These are phyloP conservation scores for Zhuqinia jingwanae DNA, from an alignment of 2,888 invertebrate species.

Conservation along the genomic window DNA sequence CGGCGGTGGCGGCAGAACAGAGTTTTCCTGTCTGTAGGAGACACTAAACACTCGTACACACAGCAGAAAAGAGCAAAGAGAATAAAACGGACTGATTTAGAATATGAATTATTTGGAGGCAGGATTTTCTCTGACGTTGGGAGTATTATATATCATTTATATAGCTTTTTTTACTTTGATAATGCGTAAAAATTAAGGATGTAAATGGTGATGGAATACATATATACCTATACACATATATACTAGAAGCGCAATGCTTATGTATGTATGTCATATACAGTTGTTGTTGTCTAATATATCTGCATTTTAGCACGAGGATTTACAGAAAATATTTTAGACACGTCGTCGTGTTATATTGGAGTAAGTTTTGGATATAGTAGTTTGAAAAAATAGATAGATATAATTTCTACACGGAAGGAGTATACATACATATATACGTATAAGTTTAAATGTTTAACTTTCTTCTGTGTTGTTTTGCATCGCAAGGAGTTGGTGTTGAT, in stretches of 20 bases:
- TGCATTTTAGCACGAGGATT: no score
- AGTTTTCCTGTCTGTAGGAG: background rate
- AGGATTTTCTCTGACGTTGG: constrained; percentile 1
- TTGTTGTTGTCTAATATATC: background rate
- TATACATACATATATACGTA: background rate
- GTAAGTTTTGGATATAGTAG: no score
- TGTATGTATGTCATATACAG: background rate
- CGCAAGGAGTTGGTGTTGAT: constrained; percentile 45
- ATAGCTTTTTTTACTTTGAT: background rate
- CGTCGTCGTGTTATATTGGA: no score
- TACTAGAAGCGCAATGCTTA: background rate
- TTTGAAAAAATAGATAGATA: no score
- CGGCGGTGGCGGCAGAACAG: no score
- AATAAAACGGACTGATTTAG: constrained; percentile 18
- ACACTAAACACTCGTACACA: background rate
- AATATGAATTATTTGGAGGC: constrained; percentile 43
- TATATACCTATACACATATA: no score
- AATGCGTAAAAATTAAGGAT: background rate
- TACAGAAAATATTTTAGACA: no score
- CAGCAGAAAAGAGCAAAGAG: background rate
- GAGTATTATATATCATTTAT: background rate
- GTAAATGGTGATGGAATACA: no score
- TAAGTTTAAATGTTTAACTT: no score
- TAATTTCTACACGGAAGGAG: background rate
- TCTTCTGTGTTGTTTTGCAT: constrained; percentile 6